Evolutionary conservation across 2,113 vertebrate species (phyloP).

Genomic region (Spheniscus mendiculus): DNA sequence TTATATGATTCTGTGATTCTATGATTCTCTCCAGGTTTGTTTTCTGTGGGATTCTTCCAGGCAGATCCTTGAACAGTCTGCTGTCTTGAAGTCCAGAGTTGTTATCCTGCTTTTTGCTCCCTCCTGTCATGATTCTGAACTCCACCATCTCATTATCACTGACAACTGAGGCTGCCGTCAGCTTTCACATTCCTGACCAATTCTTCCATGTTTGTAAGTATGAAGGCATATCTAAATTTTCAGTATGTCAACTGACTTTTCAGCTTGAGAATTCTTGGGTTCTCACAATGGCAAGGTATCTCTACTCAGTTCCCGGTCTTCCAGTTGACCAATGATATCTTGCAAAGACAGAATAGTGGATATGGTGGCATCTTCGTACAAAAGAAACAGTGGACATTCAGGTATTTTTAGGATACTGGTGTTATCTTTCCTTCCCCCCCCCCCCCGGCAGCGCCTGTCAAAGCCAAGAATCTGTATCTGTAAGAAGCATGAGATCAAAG

Average conservation of each 20-base stretch:
- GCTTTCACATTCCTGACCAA: not conserved
- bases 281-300: not conserved
- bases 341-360: not conserved
- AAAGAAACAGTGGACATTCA: not conserved
- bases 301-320: not conserved
- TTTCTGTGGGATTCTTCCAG: not conserved
- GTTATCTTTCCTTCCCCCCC: fast-evolving
- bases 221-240: not conserved
- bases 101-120: not conserved
- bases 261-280: not conserved
- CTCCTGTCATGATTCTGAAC: not conserved
- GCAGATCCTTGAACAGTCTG: not conserved
- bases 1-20: not conserved
- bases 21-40: not conserved
- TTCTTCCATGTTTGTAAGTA: not conserved
- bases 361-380: not conserved
- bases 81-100: not conserved
- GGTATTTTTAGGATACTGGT: not conserved
- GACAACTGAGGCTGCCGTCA: fast-evolving
- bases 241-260: not conserved
- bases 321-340: not conserved
- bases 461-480: not conserved
- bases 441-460: not conserved
- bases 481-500: not conserved
- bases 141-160: not conserved